These are phyloP conservation scores for Hippopotamus amphibius DNA, from an alignment of 2,113 vertebrate genomes.

Conservation along the genomic window DNA sequence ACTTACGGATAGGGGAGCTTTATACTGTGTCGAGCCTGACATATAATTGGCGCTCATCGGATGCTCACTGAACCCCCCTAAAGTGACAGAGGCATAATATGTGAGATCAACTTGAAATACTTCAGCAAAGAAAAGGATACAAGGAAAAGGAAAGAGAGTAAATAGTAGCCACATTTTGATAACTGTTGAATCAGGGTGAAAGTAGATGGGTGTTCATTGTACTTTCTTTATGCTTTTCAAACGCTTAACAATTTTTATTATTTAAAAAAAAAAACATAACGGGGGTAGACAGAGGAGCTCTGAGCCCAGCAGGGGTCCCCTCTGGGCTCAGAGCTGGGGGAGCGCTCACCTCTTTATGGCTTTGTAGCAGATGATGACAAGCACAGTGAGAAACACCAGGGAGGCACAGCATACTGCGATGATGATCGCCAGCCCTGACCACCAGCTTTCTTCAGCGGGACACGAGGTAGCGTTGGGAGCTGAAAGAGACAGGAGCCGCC, in stretches of 20 bases:
- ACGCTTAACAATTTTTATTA: not conserved
- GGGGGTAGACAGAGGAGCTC: not conserved
- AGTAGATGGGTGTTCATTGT: not conserved
- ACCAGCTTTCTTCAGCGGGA: slow-evolving; percentile 93
- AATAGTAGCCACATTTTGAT: not conserved
- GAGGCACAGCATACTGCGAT: slow-evolving; percentile 93
- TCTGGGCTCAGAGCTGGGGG: not conserved
- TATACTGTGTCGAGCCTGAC: not conserved
- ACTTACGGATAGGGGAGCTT: not conserved
- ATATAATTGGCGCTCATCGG: not conserved
- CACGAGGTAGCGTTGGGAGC: slow-evolving; percentile 90
- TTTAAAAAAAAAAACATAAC: not conserved
- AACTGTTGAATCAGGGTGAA: not conserved
- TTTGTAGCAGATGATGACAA: slow-evolving; percentile 99
- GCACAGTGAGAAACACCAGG: slow-evolving; percentile 93
- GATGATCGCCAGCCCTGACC: slow-evolving; percentile 93
- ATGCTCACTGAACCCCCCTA: not conserved
- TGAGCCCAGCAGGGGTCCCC: not conserved
- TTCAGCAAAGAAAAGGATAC: not conserved
- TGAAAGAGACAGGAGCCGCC: slow-evolving; percentile 56
- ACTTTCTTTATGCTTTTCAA: not conserved
- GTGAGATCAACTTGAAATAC: not conserved
- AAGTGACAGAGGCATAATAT: not conserved
- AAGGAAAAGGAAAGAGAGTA: not conserved
- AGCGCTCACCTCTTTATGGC: slow-evolving; percentile 96